Evolutionary conservation across 1,140 invertebrate genomes (phyloP).

Genomic region (Zophobas morio): DNA sequence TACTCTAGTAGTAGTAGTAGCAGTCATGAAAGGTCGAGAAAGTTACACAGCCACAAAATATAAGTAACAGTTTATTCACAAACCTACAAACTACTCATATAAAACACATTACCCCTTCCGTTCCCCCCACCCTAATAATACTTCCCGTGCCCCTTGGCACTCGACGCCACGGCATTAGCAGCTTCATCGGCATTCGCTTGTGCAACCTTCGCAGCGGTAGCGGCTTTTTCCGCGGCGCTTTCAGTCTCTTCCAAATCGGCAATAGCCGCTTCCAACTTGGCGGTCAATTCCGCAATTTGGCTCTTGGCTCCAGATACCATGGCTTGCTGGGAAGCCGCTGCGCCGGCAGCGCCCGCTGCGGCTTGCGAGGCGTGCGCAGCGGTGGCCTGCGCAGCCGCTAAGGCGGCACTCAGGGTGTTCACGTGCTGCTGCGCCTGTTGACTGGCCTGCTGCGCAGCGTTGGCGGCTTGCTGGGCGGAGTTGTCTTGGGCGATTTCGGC

Average conservation of each 20-base stretch:
- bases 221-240: slow-evolving; percentile 53
- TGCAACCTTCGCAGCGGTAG: slow-evolving; percentile 56
- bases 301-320: slow-evolving; percentile 58
- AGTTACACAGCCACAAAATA: no score
- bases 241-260: slow-evolving; percentile 56
- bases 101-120: not conserved
- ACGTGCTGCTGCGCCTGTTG: slow-evolving; percentile 57
- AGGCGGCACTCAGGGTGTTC: slow-evolving; percentile 51
- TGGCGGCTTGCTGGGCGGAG: slow-evolving; percentile 53
- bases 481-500: slow-evolving; percentile 57
- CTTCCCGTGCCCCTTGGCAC: slow-evolving; percentile 32
- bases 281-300: slow-evolving; percentile 45
- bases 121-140: not conserved
- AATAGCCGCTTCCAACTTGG: slow-evolving; percentile 53
- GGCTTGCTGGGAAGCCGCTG: slow-evolving; percentile 56
- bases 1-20: no score
- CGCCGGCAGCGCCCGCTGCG: slow-evolving; percentile 56
- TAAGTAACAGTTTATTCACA: no score
- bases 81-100: no score
- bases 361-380: slow-evolving; percentile 52
- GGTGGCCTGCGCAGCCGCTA: slow-evolving; percentile 57
- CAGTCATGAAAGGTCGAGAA: no score
- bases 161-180: slow-evolving; percentile 55
- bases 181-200: slow-evolving; percentile 61
- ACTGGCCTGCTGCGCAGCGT: slow-evolving; percentile 54